Conservation (phyloP, 2,888 invertebrate genomes). For the Muschampia plurimacula region DNA sequence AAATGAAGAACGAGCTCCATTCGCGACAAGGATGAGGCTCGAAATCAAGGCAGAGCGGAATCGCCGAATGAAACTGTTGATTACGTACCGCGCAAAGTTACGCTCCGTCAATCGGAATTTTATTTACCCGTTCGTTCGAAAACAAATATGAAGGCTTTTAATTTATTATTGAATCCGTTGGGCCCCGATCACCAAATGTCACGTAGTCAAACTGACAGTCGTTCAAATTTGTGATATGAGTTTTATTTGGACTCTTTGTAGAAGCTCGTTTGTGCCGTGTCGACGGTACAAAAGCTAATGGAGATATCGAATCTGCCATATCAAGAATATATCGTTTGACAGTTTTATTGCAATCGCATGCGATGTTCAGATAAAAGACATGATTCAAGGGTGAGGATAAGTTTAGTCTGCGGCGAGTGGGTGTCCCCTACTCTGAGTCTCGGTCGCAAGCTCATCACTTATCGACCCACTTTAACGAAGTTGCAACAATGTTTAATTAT, state of each 20-base stretch:
- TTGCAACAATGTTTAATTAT: constrained; percentile 52
- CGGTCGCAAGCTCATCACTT: constrained; percentile 21
- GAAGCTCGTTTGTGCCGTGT: constrained; percentile 63
- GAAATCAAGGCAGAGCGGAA: constrained; percentile 73
- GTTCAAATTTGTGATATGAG: constrained; percentile 65
- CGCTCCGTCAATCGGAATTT: constrained; percentile 78
- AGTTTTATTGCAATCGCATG: constrained; percentile 77
- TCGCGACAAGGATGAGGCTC: constrained; percentile 61
- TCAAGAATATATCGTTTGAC: constrained; percentile 75
- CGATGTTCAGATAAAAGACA: constrained; percentile 68
- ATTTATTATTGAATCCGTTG: constrained; percentile 74
- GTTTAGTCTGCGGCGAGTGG: constrained; percentile 43
- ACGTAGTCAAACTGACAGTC: constrained; percentile 55
- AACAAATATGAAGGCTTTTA: constrained; percentile 82
- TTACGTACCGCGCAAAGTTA: constrained; percentile 74
- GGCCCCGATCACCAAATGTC: constrained; percentile 56
- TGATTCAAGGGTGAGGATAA: constrained; percentile 55
- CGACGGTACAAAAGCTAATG: constrained; percentile 73
- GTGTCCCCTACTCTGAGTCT: constrained; percentile 39
- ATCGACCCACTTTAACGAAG: constrained; percentile 27
- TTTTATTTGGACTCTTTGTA: constrained; percentile 68
- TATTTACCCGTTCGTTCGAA: constrained; percentile 76
- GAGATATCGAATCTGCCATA: constrained; percentile 80
- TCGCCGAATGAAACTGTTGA: constrained; percentile 80
- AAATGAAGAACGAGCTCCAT: constrained; percentile 66